phyloP scores from a whole-genome alignment of 92 coral and sea anemone species.

The Epizoanthus fatuus region DNA sequence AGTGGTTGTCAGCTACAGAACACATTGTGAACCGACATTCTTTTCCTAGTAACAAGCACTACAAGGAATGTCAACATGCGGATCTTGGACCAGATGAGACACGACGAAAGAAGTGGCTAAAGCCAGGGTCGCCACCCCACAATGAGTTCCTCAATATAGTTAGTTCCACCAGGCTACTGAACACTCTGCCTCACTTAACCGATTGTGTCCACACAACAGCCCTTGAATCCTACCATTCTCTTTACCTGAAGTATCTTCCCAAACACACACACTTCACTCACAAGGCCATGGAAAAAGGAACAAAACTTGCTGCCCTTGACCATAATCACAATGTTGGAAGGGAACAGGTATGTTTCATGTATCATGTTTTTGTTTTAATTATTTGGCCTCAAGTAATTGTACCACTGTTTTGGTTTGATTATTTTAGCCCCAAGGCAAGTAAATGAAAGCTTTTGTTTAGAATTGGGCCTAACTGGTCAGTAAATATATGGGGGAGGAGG shows the following conservation, averaged over 20 bases:
- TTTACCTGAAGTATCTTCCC: constrained; percentile 53
- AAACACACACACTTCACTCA: constrained; percentile 43
- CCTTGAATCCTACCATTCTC: constrained; percentile 53
- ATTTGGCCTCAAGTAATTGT: too few relatives aligned
- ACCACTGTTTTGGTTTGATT: too few relatives aligned
- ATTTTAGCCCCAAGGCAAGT: too few relatives aligned
- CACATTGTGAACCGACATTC: constrained; percentile 39
- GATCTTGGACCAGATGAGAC: background rate
- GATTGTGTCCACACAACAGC: constrained; percentile 39
- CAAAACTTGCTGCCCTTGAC: constrained; percentile 54
- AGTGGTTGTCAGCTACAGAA: constrained; percentile 38
- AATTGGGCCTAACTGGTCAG: too few relatives aligned
- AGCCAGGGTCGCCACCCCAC: constrained; percentile 44
- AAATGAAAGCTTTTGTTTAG: too few relatives aligned
- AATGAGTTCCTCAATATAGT: constrained; percentile 35
- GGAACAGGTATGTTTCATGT: constrained; percentile 36
- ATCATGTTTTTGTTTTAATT: too few relatives aligned
- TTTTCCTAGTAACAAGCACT: constrained; percentile 44
- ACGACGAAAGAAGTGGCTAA: constrained; percentile 26
- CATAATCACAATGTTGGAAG: constrained; percentile 48
- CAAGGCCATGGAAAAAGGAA: constrained; percentile 54
- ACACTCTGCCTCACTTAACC: background rate
- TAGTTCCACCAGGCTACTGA: constrained; percentile 16
- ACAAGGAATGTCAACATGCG: constrained; percentile 29
- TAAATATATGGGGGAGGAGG: too few relatives aligned